Evolutionary conservation across 2,888 invertebrate genomes (phyloP).

Genomic region (Empis livida): DNA sequence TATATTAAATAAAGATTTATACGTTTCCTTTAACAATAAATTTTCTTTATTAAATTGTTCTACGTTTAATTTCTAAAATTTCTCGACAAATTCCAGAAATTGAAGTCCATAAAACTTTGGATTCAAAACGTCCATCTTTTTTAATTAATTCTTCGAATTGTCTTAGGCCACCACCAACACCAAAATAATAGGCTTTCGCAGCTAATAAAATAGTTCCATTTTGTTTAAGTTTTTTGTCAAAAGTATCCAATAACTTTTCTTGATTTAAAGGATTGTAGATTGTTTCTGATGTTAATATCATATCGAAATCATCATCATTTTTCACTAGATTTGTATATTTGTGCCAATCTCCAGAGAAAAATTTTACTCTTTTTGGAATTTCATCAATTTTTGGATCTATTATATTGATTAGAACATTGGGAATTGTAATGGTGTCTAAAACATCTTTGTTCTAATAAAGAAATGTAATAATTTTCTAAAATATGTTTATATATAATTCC

Average conservation of each 20-base stretch:
- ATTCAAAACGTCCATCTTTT: constrained; percentile 41
- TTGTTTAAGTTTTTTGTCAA: constrained; percentile 42
- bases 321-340: constrained; percentile 40
- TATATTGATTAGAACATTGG: constrained; percentile 60
- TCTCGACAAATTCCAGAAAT: constrained; percentile 33
- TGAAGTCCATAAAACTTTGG: constrained; percentile 50
- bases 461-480: neutral
- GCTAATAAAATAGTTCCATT: constrained; percentile 62
- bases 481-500: constrained; percentile 2
- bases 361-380: constrained; percentile 24
- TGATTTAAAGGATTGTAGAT: constrained; percentile 79
- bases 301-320: constrained; percentile 51
- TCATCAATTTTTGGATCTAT: constrained; percentile 11
- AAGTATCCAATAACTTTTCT: constrained; percentile 55
- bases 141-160: constrained; percentile 57
- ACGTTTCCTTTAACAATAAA: too few species aligned
- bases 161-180: constrained; percentile 77
- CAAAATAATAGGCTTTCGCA: constrained; percentile 89
- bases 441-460: constrained; percentile 70
- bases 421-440: constrained; percentile 62
- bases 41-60: neutral
- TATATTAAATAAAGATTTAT: too few species aligned
- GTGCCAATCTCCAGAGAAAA: constrained; percentile 65
- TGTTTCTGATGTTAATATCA: constrained; percentile 85
- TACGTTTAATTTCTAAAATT: constrained; percentile 23